Percentiles rank a stretch among this genome's conserved stretches.
Conservation (phyloP, 1,140 invertebrate genomes). For the Hyles vespertilio region DNA sequence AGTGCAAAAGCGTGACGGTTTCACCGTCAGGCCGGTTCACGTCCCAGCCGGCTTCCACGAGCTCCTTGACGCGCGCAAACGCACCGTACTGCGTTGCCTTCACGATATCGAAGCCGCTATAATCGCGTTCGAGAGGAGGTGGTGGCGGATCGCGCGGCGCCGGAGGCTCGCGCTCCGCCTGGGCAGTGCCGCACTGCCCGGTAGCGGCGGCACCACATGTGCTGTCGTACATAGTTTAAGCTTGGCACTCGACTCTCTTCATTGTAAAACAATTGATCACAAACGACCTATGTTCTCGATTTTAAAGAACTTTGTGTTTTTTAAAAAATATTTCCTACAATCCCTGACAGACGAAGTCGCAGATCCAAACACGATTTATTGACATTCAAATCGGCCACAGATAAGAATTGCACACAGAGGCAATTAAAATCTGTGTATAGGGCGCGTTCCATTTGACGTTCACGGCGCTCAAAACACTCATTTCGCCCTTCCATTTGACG, state of each 20-base stretch:
- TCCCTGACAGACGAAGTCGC: no score
- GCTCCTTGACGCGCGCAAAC: constrained; percentile 87
- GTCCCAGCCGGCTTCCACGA: constrained; percentile 92
- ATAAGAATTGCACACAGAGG: no score
- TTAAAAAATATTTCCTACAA: no score
- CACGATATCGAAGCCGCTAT: constrained; percentile 93
- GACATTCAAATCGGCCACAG: constrained; percentile 3
- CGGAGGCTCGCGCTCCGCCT: constrained; percentile 46
- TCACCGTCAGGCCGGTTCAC: constrained; percentile 93
- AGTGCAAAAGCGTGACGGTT: constrained; percentile 97
- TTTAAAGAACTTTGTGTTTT: no score
- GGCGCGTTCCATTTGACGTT: no score
- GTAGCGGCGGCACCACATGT: constrained; percentile 78
- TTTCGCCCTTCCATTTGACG: no score
- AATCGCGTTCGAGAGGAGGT: constrained; percentile 82
- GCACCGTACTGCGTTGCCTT: constrained; percentile 96
- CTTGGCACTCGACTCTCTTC: no score
- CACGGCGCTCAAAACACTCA: no score
- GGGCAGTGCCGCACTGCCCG: constrained; percentile 61
- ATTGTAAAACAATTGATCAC: no score
- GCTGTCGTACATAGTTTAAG: constrained; percentile 78
- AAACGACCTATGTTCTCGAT: no score
- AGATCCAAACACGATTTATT: constrained; percentile 13
- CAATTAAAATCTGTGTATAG: no score
- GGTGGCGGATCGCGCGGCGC: constrained; percentile 76